Evolutionary conservation across 2,888 invertebrate genomes (phyloP).

Genomic region (Lottia gigantea): DNA sequence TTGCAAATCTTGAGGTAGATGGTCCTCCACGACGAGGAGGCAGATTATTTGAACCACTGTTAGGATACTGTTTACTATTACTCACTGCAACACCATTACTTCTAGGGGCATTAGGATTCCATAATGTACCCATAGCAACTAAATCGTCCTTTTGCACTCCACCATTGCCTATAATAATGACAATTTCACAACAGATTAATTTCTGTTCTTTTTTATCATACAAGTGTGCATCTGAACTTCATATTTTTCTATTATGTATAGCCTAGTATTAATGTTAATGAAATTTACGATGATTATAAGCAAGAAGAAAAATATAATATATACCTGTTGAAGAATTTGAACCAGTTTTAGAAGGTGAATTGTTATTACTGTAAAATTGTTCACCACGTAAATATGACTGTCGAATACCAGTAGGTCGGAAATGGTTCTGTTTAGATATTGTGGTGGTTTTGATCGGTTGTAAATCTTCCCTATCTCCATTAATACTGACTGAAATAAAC

Average conservation of each 20-base stretch:
- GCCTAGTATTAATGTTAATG: no score
- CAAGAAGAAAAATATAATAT: background rate
- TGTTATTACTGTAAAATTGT: conserved; percentile 27
- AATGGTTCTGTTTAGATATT: conserved; percentile 42
- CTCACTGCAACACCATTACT: background rate
- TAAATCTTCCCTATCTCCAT: conserved; percentile 42
- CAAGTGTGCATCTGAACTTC: no score
- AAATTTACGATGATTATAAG: background rate
- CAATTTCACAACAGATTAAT: no score
- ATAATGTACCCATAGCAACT: conserved; percentile 60
- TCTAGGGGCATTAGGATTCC: conserved; percentile 44
- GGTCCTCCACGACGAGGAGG: background rate
- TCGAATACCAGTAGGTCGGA: conserved; percentile 47
- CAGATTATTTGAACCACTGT: background rate
- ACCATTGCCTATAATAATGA: no score
- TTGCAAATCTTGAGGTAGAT: background rate
- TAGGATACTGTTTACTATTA: background rate
- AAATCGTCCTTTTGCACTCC: conserved; percentile 55
- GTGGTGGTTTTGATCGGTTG: conserved; percentile 36
- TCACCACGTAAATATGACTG: conserved; percentile 45
- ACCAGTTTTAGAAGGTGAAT: conserved; percentile 22
- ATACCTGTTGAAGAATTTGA: background rate
- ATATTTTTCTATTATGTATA: no score
- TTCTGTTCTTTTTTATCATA: no score
- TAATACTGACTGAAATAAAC: conserved; percentile 39